Evolutionary conservation across 2,797 vertebrate genomes (phyloP), one percentile per base, ranked within the genome.

Genomic region (Knipowitschia caucasica): DNA sequence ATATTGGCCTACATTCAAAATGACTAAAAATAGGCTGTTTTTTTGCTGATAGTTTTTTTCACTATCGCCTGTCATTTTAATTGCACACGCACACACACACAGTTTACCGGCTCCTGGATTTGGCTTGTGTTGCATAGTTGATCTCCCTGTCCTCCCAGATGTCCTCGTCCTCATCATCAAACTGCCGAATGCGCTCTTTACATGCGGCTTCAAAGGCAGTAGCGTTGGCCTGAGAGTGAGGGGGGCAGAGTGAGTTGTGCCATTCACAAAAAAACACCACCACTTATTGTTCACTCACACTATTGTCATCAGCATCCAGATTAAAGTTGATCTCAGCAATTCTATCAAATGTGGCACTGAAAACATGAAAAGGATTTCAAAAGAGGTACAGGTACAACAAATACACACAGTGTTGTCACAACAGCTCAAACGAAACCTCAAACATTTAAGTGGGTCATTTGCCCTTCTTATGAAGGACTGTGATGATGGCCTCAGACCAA

Each of bases 311-410:
- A 0, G 95, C 94, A 4, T 95, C 93, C 2, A 95, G 90, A 71
- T 84, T 93, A 89, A 99, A 98, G 90, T 93, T 96, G 50, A 99
- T 98, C 89, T 98, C 96, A 0, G 95, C 93, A 23, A 98, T 94
- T 82, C 95, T 89, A 87, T 99, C 94, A 15, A 98, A 99, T 0
- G 95, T 94, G 62, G 94, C 93, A 4, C 96, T 98, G 86, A 36
- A 21, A 49, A 46, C n/a, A n/a, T n/a, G n/a, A n/a, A n/a, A n/a
- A n/a, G n/a, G n/a, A n/a, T n/a, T n/a, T n/a, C n/a, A 25, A 75
- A 7, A 60, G 47, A 0, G 20, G 1, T 4, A 20, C 21, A 9
- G 25, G 7, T 38, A 30, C 8, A 30, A 4, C 30, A 7, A n/a
- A n/a, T 34, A 12, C 6, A 6, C 1, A 4, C 1, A 31, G 17